Evolutionary conservation across 2,797 vertebrate species (phyloP).

Genomic region (Brachyalestes nurse): DNA sequence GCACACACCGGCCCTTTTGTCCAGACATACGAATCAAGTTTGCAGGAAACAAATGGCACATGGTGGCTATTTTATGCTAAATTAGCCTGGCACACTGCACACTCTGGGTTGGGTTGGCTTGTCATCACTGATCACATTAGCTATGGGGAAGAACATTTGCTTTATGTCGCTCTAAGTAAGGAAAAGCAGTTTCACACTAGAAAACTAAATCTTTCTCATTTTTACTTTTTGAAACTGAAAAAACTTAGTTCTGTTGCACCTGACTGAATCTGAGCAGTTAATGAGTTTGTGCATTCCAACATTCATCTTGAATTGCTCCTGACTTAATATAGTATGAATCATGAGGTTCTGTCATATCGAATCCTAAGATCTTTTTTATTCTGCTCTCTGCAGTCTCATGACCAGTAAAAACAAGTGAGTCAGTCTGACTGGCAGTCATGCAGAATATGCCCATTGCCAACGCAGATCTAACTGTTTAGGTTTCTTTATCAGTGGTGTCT

Average conservation of each 20-base stretch:
- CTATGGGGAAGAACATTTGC: not conserved
- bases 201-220: not conserved
- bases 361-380: not conserved
- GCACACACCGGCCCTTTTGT: conserved; percentile 27
- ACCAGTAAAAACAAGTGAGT: not conserved
- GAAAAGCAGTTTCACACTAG: not conserved
- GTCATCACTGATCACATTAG: not conserved
- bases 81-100: conserved; percentile 12
- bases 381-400: not conserved
- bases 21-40: conserved; percentile 9
- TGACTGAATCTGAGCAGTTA: not conserved
- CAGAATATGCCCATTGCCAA: not conserved
- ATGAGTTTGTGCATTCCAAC: not conserved
- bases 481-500: no score
- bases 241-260: not conserved
- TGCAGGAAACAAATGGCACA: conserved; percentile 40
- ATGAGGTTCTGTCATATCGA: not conserved
- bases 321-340: not conserved
- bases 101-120: not conserved
- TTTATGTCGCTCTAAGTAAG: not conserved
- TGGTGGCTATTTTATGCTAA: conserved; percentile 29
- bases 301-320: not conserved
- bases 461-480: no score
- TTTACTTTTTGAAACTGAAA: not conserved
- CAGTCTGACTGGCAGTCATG: not conserved